A percentile compares a stretch with the other conserved stretches of the same genome.
Conservation (phyloP, 2,113 vertebrate genomes). For the Pycnonotus jocosus region DNA sequence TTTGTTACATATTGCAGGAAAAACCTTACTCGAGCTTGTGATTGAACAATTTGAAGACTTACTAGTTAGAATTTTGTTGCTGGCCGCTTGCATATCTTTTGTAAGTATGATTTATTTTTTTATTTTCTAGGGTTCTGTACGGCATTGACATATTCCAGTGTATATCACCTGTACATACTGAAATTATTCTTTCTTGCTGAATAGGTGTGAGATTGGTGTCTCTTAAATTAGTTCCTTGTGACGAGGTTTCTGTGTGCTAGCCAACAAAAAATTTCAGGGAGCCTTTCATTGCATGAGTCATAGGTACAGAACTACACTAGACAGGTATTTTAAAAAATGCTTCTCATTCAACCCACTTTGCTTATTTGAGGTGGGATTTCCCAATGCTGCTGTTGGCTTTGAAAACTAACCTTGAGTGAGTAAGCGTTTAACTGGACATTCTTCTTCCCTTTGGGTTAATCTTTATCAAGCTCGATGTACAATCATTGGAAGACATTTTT, state of each 20-base stretch:
- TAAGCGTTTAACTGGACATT: slow-evolving; percentile 38
- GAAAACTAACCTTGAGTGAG: slow-evolving; percentile 47
- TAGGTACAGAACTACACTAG: neutral
- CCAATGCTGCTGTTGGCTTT: slow-evolving; percentile 45
- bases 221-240: neutral
- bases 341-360: neutral
- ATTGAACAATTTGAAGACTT: slow-evolving; percentile 98
- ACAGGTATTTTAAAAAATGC: neutral
- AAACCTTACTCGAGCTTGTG: slow-evolving; percentile 95
- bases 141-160: rapidly evolving
- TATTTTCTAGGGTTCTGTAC: neutral
- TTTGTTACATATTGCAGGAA: slow-evolving; percentile 76
- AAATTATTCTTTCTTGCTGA: neutral
- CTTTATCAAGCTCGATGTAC: slow-evolving; percentile 50
- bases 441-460: slow-evolving; percentile 53
- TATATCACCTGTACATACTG: neutral
- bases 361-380: slow-evolving; percentile 27
- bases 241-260: neutral
- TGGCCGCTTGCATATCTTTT: slow-evolving; percentile 98
- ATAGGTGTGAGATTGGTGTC: neutral
- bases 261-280: neutral
- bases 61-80: slow-evolving; percentile 94
- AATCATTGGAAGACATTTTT: slow-evolving; percentile 64
- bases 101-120: slow-evolving; percentile 79
- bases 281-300: neutral